Conservation (phyloP, 2,797 vertebrate species). For the Hirundo rustica region DNA sequence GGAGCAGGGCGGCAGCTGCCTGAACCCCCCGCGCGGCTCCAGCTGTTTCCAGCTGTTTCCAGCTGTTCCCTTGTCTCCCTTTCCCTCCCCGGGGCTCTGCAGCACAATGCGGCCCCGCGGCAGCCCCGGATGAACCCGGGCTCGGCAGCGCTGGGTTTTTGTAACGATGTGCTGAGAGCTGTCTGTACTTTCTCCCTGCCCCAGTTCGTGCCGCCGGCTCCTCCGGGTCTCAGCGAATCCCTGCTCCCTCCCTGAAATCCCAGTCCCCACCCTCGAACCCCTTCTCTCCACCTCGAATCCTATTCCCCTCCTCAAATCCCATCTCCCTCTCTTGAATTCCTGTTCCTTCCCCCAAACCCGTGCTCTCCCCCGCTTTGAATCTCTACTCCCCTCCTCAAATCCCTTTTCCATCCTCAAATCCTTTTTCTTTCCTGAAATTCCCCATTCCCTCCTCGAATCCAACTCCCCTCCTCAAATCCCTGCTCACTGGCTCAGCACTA, state of each 20-base stretch:
- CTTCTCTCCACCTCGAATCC: not conserved
- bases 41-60: not conserved
- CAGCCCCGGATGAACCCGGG: constrained; percentile 16
- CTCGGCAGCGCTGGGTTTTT: not conserved
- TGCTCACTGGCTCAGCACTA: not conserved
- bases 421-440: not conserved
- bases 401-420: not conserved
- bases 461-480: not conserved
- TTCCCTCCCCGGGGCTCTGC: not conserved
- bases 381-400: not conserved
- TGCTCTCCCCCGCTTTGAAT: not conserved
- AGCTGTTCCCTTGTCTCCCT: not conserved
- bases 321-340: not conserved
- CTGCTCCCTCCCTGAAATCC: not conserved
- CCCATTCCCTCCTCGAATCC: not conserved
- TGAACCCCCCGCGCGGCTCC: not conserved
- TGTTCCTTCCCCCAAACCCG: not conserved
- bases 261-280: not conserved
- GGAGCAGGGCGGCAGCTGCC: not conserved
- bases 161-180: not conserved
- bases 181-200: constrained; percentile 27
- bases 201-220: constrained; percentile 45
- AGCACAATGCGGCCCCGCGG: not conserved
- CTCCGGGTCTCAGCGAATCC: not conserved
- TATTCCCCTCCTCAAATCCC: not conserved